phyloP scores from a whole-genome alignment of 1,140 invertebrate genomes.

The Adoxophyes honmai region DNA sequence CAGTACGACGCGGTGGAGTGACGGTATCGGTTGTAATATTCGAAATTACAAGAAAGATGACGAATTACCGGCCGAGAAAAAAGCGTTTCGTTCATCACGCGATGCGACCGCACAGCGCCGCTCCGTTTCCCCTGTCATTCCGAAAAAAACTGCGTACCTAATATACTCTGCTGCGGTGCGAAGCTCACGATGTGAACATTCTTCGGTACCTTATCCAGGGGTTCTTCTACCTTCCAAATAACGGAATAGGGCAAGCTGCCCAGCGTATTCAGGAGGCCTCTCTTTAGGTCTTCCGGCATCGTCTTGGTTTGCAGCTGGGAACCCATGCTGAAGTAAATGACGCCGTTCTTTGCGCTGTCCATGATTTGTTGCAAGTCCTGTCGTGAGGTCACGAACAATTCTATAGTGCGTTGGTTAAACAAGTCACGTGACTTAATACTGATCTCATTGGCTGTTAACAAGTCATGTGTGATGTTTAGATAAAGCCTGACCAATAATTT shows the following conservation, averaged over 20 bases:
- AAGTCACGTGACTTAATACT: too few relatives aligned
- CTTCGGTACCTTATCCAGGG: slow-evolving; percentile 55
- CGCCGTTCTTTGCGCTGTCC: slow-evolving; percentile 70
- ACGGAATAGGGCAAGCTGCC: slow-evolving; percentile 73
- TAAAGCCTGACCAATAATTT: background rate
- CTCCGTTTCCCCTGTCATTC: too few relatives aligned
- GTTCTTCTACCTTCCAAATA: slow-evolving; percentile 80
- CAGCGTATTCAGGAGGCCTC: slow-evolving; percentile 67
- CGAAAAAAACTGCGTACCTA: too few relatives aligned
- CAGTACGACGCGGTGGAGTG: too few relatives aligned
- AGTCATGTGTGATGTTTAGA: too few relatives aligned
- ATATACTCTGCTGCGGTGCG: slow-evolving; percentile 81
- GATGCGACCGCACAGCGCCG: too few relatives aligned
- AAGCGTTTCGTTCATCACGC: too few relatives aligned
- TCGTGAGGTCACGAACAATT: background rate
- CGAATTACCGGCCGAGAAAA: too few relatives aligned
- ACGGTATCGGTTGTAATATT: too few relatives aligned
- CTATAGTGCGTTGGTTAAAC: too few relatives aligned
- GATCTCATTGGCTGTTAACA: too few relatives aligned
- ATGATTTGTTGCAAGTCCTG: slow-evolving; percentile 68
- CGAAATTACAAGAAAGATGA: too few relatives aligned
- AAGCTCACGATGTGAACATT: slow-evolving; percentile 81
- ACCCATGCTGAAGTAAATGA: slow-evolving; percentile 79
- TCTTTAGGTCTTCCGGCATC: slow-evolving; percentile 54
- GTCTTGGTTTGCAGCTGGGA: slow-evolving; percentile 72